These are phyloP conservation scores for Clytia hemisphaerica DNA, from an alignment of 30 jellyfish, hydroid and myxozoan genomes.

Conservation along the genomic window DNA sequence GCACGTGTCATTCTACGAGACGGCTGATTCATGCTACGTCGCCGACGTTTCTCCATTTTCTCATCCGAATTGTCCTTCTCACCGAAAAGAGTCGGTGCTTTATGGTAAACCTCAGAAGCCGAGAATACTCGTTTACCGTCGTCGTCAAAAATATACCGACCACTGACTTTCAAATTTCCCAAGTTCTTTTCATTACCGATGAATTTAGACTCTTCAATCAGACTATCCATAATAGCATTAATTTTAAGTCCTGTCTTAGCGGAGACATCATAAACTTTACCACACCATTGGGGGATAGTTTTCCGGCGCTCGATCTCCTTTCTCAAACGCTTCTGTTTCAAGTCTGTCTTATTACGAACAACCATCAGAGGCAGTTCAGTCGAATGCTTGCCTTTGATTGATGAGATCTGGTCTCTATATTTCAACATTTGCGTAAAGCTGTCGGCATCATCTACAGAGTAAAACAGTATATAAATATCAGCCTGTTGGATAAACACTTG, in stretches of 20 bases:
- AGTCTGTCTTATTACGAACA: constrained; percentile 31
- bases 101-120: constrained; percentile 22
- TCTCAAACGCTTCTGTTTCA: constrained; percentile 10
- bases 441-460: constrained; percentile 31
- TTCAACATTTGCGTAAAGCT: constrained; percentile 23
- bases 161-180: constrained; percentile 24
- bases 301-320: constrained; percentile 25
- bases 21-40: constrained; percentile 3
- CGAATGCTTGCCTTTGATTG: constrained; percentile 23
- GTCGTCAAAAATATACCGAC: constrained; percentile 23
- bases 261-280: constrained; percentile 26
- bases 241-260: constrained; percentile 33
- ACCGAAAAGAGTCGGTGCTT: constrained; percentile 23
- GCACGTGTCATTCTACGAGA: background rate
- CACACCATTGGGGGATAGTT: constrained; percentile 35
- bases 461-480: constrained; percentile 22
- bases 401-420: constrained; percentile 7
- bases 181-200: constrained; percentile 23
- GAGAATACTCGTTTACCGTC: background rate
- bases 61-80: constrained; percentile 37
- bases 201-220: constrained; percentile 34
- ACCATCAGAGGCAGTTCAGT: constrained; percentile 39
- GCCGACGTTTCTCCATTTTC: constrained; percentile 37
- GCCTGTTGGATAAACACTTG: constrained; percentile 41
- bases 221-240: constrained; percentile 44